phyloP scores from a whole-genome alignment of 2,888 invertebrate genomes.

The Caenorhabditis japonica region DNA sequence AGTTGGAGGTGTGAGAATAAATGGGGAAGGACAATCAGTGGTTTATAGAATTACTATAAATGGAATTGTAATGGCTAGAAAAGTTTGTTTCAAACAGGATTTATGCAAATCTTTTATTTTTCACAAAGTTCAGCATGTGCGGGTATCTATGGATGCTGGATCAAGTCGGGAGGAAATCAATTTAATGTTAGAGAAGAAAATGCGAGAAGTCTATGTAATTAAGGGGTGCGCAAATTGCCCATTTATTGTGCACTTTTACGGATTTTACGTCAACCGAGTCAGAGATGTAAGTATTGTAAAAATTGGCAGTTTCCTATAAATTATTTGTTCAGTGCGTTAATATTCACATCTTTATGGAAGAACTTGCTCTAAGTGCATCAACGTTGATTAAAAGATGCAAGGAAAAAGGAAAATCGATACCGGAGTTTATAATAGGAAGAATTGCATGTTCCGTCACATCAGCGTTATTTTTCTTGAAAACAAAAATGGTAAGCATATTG shows the following conservation, averaged over 20 bases:
- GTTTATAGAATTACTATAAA: conserved; percentile 15
- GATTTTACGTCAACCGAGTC: conserved; percentile 24
- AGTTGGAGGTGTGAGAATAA: conserved; percentile 10
- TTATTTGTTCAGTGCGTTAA: conserved; percentile 17
- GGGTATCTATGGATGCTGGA: neutral
- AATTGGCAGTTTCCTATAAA: too few relatives aligned
- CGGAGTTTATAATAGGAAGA: conserved; percentile 46
- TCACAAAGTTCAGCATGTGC: conserved; percentile 35
- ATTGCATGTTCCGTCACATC: conserved; percentile 34
- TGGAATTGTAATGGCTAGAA: conserved; percentile 30
- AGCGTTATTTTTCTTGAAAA: conserved; percentile 38
- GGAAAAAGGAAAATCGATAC: conserved; percentile 7
- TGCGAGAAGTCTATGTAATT: conserved; percentile 41
- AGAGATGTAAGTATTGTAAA: conserved; percentile 13
- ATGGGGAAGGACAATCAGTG: conserved; percentile 18
- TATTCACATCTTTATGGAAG: conserved; percentile 51
- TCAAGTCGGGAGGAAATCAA: neutral
- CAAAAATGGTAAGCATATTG: conserved; percentile 18
- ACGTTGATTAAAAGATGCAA: conserved; percentile 3
- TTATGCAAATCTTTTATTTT: neutral
- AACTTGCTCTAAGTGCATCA: conserved; percentile 22
- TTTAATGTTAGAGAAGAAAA: conserved; percentile 7
- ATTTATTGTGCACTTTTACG: conserved; percentile 45
- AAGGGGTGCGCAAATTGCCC: conserved; percentile 29
- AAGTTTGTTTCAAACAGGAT: conserved; percentile 4